Base-by-base conservation (phyloP, 1,140 invertebrate genomes). In the Drosophila sechellia region DNA sequence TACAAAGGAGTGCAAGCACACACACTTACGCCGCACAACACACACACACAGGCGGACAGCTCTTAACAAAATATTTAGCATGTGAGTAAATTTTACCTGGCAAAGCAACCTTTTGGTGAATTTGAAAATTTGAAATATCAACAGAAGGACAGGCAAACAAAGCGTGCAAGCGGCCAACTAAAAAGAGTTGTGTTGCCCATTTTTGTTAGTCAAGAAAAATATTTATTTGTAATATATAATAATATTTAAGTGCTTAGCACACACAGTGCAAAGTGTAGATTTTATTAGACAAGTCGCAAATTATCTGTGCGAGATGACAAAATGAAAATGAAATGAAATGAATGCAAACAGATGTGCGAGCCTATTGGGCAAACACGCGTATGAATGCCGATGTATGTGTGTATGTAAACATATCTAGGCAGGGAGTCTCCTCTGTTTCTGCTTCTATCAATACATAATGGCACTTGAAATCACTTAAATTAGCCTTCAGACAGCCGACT, bases 61-160 rank as follows among this genome's bases (percentile, higher is more conserved):
- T 72, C 83, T 87, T 87, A 79, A 81, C 83, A 87, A 86, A 86
- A 86, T 86, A 86, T 86, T 86, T 87, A 86, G 78, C 75, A 81
- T 52, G 70, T 81, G 63, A 79, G 79, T 70, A 86, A 74, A 81
- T 86, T 85, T 84, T 80, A 57, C 73, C 73, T 57, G 42, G 20
- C 58, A 39, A 63, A 73, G 58, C 45, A 50, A 63, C 65, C 61
- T 68, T 68, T 65, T 65, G 45, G 37, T 27, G 42, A 39, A 10
- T n/a, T 65, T 42, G n/a, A 17, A 60, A 60, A 53, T 66, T 43
- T 66, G 45, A 52, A 68, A 68, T 66, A 68, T 40, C 64, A 68
- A 68, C 64, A 68, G 6, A 53, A 40, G 40, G 12, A 3, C 15
- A 25, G 22, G 15, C 5, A 43, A 17, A 64, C 57, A 42, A 34